A percentile compares a stretch with the other conserved stretches of the same genome.
These are phyloP conservation scores for Gymnoscelis rufifasciata DNA, from an alignment of 2,888 invertebrate genomes.

Conservation along the genomic window DNA sequence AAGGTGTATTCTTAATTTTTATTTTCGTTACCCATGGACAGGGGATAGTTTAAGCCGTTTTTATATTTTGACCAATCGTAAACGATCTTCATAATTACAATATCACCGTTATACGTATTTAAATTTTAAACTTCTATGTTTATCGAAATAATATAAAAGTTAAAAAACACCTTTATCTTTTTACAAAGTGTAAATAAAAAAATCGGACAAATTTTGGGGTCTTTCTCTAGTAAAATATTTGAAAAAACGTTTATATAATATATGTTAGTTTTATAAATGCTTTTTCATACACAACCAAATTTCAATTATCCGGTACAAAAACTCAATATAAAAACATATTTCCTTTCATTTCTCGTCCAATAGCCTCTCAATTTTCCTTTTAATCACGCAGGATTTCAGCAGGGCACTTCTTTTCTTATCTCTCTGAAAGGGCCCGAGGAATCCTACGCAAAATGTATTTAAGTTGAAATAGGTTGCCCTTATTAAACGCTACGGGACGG, in stretches of 20 bases:
- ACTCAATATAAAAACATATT: slow-evolving; percentile 23
- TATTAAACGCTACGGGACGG: slow-evolving; percentile 3
- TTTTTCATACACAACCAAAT: neutral
- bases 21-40: no score
- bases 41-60: no score
- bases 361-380: slow-evolving; percentile 44
- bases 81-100: no score
- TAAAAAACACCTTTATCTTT: neutral
- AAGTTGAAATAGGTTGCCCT: slow-evolving; percentile 13
- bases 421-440: slow-evolving; percentile 39
- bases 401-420: slow-evolving; percentile 45
- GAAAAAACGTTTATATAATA: no score
- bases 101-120: no score
- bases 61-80: no score
- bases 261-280: no score
- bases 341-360: slow-evolving; percentile 26
- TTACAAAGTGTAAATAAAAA: no score
- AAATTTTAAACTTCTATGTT: no score
- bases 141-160: neutral
- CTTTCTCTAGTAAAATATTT: no score
- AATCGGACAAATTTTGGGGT: no score
- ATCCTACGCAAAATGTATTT: slow-evolving; percentile 46
- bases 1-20: no score
- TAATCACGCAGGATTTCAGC: slow-evolving; percentile 48
- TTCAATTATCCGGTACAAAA: neutral